These are phyloP conservation scores for Hydractinia echinata DNA, from an alignment of 30 jellyfish, hydroid and myxozoan genomes.

Conservation along the genomic window DNA sequence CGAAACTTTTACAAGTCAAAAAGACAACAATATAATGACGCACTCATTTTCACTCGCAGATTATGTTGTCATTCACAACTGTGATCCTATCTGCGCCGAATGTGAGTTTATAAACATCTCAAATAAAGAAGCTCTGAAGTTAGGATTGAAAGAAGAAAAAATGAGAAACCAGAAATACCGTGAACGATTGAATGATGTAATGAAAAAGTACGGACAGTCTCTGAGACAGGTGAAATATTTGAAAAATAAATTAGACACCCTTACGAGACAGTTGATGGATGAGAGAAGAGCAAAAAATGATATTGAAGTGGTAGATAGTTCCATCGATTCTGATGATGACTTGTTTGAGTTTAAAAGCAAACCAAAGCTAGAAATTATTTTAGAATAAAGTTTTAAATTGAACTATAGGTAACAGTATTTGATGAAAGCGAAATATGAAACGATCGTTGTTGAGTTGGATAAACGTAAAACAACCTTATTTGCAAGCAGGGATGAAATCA, in stretches of 20 bases:
- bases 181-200: constrained; percentile 12
- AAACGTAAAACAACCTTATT: no score
- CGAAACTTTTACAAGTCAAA: not conserved
- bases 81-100: constrained; percentile 36
- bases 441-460: no score
- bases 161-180: constrained; percentile 21
- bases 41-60: constrained; percentile 29
- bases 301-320: not conserved
- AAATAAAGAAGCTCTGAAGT: constrained; percentile 27
- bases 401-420: no score
- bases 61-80: constrained; percentile 30
- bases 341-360: constrained; percentile 8
- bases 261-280: constrained; percentile 18
- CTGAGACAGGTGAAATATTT: constrained; percentile 22
- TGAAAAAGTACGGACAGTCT: constrained; percentile 24
- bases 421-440: no score
- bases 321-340: constrained; percentile 13
- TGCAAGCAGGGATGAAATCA: no score
- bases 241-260: not conserved
- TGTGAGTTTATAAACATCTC: constrained; percentile 33
- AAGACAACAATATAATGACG: not conserved
- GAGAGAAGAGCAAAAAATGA: constrained; percentile 11
- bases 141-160: constrained; percentile 24
- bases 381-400: not conserved
- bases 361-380: constrained; percentile 18